A percentile compares a stretch with the other conserved stretches of the same genome.
These are phyloP conservation scores for Nesoenas mayeri DNA, from an alignment of 2,113 vertebrate genomes.

Conservation along the genomic window DNA sequence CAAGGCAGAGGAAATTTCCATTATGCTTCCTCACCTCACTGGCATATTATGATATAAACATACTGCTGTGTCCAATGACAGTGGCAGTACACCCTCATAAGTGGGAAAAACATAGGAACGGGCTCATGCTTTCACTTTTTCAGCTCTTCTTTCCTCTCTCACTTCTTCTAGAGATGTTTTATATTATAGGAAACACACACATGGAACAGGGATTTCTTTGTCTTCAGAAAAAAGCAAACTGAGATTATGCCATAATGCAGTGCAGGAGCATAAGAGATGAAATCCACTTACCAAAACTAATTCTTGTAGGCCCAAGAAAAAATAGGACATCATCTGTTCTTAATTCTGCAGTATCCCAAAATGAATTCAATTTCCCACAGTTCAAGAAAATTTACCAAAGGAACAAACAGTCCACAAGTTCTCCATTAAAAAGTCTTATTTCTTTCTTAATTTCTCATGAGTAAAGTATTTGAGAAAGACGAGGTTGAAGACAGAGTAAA, in stretches of 20 bases:
- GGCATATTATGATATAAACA: not conserved
- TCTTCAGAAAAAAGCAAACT: not conserved
- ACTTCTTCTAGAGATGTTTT: not conserved
- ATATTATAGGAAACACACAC: not conserved
- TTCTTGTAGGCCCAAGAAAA: not conserved
- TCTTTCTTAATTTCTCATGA: not conserved
- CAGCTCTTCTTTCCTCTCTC: not conserved
- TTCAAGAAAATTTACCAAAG: not conserved
- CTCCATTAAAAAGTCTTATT: not conserved
- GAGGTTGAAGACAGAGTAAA: not conserved
- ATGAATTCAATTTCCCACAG: not conserved
- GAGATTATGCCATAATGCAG: not conserved
- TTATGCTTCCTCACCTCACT: not conserved
- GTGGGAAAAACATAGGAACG: not conserved
- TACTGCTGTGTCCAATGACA: not conserved
- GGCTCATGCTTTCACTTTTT: not conserved
- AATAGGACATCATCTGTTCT: not conserved
- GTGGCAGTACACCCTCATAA: not conserved
- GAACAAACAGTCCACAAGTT: not conserved
- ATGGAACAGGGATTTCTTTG: not conserved
- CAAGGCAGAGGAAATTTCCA: not conserved
- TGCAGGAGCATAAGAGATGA: not conserved
- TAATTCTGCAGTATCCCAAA: not conserved
- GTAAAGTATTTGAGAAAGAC: not conserved
- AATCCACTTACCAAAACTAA: not conserved